Evolutionary conservation across 1,140 invertebrate species (phyloP).

Genomic region (Drosophila truncata): DNA sequence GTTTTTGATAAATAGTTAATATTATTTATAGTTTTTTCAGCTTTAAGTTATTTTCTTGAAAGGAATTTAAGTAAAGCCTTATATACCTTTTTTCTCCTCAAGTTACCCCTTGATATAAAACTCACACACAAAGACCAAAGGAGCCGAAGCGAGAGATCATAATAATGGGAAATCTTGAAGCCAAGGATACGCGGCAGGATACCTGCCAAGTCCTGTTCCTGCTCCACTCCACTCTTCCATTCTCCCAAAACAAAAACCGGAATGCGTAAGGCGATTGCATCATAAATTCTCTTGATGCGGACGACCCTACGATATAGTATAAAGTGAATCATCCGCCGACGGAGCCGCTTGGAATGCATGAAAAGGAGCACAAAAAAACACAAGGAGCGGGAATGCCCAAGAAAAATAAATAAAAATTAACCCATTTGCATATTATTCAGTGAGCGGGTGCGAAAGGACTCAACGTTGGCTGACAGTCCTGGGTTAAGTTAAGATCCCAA

Average conservation of each 20-base stretch:
- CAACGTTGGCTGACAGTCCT: slow-evolving; percentile 45
- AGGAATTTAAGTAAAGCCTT: fast-evolving
- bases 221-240: not conserved
- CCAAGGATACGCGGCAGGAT: slow-evolving; percentile 75
- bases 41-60: not conserved
- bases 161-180: slow-evolving; percentile 79
- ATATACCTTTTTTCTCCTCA: not conserved
- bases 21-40: not conserved
- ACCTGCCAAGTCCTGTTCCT: slow-evolving; percentile 61
- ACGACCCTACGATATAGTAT: slow-evolving; percentile 13
- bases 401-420: slow-evolving; percentile 79
- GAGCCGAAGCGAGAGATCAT: slow-evolving; percentile 71
- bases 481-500: slow-evolving; percentile 38
- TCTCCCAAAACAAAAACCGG: slow-evolving; percentile 33
- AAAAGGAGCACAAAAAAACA: not conserved
- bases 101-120: slow-evolving; percentile 19
- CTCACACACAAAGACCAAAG: slow-evolving; percentile 40
- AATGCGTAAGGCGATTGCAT: slow-evolving; percentile 75
- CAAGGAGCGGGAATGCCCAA: slow-evolving; percentile 26
- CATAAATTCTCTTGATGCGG: slow-evolving; percentile 70
- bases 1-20: not conserved
- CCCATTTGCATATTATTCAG: slow-evolving; percentile 78
- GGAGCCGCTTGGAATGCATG: slow-evolving; percentile 30
- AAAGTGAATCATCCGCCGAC: slow-evolving; percentile 58
- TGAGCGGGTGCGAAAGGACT: slow-evolving; percentile 66